Evolutionary conservation across 2,888 invertebrate genomes (phyloP).

Genomic region (Heliconius cydno): DNA sequence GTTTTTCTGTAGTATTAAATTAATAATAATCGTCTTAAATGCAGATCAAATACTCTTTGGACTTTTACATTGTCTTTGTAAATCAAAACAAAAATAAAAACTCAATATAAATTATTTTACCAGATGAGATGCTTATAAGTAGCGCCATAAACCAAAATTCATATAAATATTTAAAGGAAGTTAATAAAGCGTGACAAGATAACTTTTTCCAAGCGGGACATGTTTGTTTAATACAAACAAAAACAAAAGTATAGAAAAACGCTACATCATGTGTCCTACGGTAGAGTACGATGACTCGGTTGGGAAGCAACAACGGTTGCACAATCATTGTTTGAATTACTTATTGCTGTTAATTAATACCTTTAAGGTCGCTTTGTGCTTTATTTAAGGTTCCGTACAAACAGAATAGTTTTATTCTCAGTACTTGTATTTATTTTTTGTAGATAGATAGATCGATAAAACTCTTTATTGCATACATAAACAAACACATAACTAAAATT

Average conservation of each 20-base stretch:
- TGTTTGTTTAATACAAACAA: constrained; percentile 25
- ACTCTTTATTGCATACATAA: too few relatives aligned
- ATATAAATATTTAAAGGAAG: constrained; percentile 1
- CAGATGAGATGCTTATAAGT: not conserved
- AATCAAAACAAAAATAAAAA: not conserved
- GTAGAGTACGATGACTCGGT: constrained; percentile 47
- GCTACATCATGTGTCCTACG: constrained; percentile 25
- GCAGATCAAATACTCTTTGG: not conserved
- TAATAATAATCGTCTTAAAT: too few relatives aligned
- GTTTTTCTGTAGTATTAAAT: too few relatives aligned
- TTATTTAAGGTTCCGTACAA: not conserved
- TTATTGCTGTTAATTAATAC: constrained; percentile 48
- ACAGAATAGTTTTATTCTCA: too few relatives aligned
- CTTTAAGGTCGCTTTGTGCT: not conserved
- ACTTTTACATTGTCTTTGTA: not conserved
- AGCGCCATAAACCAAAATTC: not conserved
- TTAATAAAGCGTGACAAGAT: constrained; percentile 5
- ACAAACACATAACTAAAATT: too few relatives aligned
- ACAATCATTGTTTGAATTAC: constrained; percentile 50
- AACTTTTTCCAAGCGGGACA: not conserved
- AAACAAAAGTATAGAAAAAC: constrained; percentile 24
- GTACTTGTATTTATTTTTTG: too few relatives aligned
- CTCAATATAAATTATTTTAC: not conserved
- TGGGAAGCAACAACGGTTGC: constrained; percentile 48
- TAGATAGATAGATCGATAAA: too few relatives aligned